Evolutionary conservation across 2,888 invertebrate species (phyloP).

Genomic region (Germaria angustata): DNA sequence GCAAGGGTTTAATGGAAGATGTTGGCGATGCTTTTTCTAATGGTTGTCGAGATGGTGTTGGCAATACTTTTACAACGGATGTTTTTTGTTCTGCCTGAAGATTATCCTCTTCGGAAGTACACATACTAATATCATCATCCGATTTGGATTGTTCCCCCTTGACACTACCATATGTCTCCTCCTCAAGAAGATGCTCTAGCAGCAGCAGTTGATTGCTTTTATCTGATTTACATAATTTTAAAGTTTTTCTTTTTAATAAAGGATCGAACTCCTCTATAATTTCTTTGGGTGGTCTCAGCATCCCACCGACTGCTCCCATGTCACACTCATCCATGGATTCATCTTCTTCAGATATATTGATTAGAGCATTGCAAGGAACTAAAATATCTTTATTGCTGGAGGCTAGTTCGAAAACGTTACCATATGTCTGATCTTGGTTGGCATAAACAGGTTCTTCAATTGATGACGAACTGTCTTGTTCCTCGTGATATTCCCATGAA

Average conservation of each 20-base stretch:
- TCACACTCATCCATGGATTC: slow-evolving; percentile 46
- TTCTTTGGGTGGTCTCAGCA: slow-evolving; percentile 77
- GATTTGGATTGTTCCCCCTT: slow-evolving; percentile 74
- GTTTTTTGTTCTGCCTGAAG: slow-evolving; percentile 43
- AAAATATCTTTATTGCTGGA: slow-evolving; percentile 73
- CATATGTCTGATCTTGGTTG: slow-evolving; percentile 79
- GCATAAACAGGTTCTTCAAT: slow-evolving; percentile 77
- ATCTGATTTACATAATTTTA: slow-evolving; percentile 73
- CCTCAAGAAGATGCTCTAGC: slow-evolving; percentile 85
- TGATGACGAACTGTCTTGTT: slow-evolving; percentile 71
- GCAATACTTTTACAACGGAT: slow-evolving; percentile 57
- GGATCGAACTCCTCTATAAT: slow-evolving; percentile 89
- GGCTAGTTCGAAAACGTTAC: slow-evolving; percentile 77
- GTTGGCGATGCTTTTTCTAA: slow-evolving; percentile 37
- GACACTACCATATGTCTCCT: slow-evolving; percentile 85
- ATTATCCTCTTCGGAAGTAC: slow-evolving; percentile 80
- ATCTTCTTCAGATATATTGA: slow-evolving; percentile 62
- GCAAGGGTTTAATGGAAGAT: slow-evolving; percentile 67
- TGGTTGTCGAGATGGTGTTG: slow-evolving; percentile 43
- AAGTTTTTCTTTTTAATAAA: slow-evolving; percentile 74
- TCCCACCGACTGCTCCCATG: slow-evolving; percentile 72
- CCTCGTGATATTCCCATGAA: slow-evolving; percentile 78
- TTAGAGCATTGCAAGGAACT: slow-evolving; percentile 70
- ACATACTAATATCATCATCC: slow-evolving; percentile 80
- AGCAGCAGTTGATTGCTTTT: slow-evolving; percentile 84